Conservation (phyloP, 1,140 invertebrate species). For the Lerema accius region DNA sequence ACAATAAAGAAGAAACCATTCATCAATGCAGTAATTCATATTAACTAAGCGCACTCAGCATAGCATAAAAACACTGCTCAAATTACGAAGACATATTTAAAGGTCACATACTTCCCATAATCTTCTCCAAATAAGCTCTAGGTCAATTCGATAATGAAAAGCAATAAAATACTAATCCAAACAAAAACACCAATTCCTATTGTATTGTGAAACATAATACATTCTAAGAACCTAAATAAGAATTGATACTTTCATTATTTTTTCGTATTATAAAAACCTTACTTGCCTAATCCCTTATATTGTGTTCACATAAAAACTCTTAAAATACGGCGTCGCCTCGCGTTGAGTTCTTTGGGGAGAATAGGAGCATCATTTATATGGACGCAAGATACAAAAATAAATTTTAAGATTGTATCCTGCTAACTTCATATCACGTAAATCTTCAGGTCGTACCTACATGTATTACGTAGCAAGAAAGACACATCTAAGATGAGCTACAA, state of each 20-base stretch:
- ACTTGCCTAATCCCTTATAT: constrained; percentile 5
- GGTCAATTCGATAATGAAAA: neutral
- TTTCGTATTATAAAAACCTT: constrained; percentile 9
- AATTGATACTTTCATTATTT: neutral
- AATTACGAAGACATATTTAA: no score
- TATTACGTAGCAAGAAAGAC: constrained; percentile 6
- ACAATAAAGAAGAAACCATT: no score
- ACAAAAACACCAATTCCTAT: neutral
- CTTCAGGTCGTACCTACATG: neutral
- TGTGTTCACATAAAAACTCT: constrained; percentile 12
- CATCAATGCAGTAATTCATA: no score
- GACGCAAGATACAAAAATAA: constrained; percentile 8
- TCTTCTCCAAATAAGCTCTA: no score
- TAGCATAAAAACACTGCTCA: no score
- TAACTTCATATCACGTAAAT: constrained; percentile 12
- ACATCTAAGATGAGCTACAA: constrained; percentile 8
- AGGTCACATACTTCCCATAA: no score
- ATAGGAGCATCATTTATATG: constrained; percentile 12
- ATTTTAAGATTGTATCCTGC: constrained; percentile 12
- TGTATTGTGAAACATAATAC: neutral
- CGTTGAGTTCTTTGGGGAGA: constrained; percentile 1
- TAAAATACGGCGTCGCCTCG: constrained; percentile 10
- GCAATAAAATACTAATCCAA: neutral
- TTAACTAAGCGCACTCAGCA: no score
- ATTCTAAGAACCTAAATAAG: neutral